Conservation (phyloP, 2,888 invertebrate genomes). For the Glaucopsyche alexis region DNA sequence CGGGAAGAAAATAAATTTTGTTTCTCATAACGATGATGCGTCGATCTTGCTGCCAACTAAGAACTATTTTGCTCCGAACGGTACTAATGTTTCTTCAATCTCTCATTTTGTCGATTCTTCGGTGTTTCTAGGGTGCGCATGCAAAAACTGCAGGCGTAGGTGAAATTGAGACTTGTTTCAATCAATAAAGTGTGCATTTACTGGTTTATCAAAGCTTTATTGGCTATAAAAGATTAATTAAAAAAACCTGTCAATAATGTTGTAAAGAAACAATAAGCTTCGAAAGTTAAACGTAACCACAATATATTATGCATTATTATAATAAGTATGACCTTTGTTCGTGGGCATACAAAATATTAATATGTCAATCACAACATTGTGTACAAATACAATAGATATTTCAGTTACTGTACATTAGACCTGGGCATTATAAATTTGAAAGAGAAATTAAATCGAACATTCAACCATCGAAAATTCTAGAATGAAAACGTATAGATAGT, state of each 20-base stretch:
- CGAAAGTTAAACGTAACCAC: constrained; percentile 1
- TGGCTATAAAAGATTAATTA: not conserved
- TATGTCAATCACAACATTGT: constrained; percentile 6
- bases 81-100: too few species aligned
- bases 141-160: too few species aligned
- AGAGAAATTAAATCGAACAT: not conserved
- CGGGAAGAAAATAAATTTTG: too few species aligned
- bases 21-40: too few species aligned
- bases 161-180: not conserved
- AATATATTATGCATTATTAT: not conserved
- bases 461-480: not conserved
- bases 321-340: not conserved
- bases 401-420: not conserved
- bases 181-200: not conserved
- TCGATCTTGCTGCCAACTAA: too few species aligned
- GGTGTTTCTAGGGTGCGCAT: too few species aligned
- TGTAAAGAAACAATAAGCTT: not conserved
- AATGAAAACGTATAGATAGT: not conserved
- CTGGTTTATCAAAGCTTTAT: not conserved
- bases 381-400: constrained; percentile 3
- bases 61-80: too few species aligned
- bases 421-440: not conserved
- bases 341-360: constrained; percentile 1
- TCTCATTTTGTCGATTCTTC: too few species aligned
- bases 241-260: not conserved